A percentile compares a stretch with the other conserved stretches of the same genome.
Conservation (phyloP, 2,797 vertebrate species). For the Lepus townsendii region DNA sequence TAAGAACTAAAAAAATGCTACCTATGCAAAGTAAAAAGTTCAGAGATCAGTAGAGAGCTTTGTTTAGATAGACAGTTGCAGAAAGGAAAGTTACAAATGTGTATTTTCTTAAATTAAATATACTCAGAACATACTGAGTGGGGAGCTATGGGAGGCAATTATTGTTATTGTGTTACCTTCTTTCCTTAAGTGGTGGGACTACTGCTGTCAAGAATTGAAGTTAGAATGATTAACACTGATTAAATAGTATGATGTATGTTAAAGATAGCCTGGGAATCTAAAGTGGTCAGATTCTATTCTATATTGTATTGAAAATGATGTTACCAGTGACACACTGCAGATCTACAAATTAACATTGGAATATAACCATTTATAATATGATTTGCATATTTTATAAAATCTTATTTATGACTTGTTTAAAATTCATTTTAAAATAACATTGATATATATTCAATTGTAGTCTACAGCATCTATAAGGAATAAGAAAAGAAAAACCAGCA, state of each 20-base stretch:
- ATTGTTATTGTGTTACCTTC: neutral
- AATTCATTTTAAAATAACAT: constrained; percentile 46
- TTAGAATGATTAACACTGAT: constrained; percentile 21
- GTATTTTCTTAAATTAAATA: neutral
- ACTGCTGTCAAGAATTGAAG: constrained; percentile 19
- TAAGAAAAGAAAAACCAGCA: neutral
- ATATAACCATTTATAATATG: constrained; percentile 25
- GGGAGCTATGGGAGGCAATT: neutral
- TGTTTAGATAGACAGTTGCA: neutral
- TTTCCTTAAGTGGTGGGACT: neutral
- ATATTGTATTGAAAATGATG: neutral
- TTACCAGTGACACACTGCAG: neutral
- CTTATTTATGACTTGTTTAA: constrained; percentile 2
- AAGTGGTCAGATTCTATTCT: neutral
- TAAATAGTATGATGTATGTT: constrained; percentile 28
- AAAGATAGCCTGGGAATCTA: constrained; percentile 46
- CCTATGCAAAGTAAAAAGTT: neutral
- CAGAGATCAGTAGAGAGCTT: neutral
- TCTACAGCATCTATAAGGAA: neutral
- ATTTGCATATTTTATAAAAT: constrained; percentile 19
- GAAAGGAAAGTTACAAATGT: neutral
- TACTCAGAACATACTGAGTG: neutral
- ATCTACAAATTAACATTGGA: constrained; percentile 1
- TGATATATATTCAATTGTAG: neutral
- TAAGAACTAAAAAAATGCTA: neutral